A percentile compares a stretch with the other conserved stretches of the same genome.
Conservation (phyloP, 1,140 invertebrate genomes). For the Achatina immaculata region DNA sequence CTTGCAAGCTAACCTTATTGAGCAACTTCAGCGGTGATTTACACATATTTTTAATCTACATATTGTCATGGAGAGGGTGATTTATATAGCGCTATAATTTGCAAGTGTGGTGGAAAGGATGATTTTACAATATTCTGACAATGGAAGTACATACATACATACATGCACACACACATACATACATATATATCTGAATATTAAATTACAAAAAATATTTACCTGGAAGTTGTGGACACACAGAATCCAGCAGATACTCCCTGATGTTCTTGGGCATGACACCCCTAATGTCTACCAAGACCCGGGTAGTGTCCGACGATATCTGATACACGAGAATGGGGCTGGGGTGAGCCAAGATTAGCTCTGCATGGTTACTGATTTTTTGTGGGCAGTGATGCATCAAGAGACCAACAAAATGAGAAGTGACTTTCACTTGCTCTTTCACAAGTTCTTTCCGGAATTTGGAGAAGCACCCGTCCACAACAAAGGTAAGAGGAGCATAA, state of each 20-base stretch:
- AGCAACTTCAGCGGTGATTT: no score
- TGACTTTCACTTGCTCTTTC: conserved; percentile 48
- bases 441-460: conserved; percentile 63
- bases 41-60: no score
- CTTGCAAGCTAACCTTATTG: no score
- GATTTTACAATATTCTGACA: no score
- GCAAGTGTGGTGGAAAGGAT: no score
- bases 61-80: no score
- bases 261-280: conserved; percentile 54
- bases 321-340: conserved; percentile 60
- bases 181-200: no score
- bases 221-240: conserved; percentile 58
- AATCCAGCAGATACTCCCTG: conserved; percentile 52
- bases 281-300: conserved; percentile 60
- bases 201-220: no score
- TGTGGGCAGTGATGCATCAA: conserved; percentile 63
- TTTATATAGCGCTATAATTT: no score
- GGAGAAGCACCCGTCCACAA: conserved; percentile 64
- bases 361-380: conserved; percentile 53
- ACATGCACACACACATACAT: no score
- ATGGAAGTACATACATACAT: no score
- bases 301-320: conserved; percentile 55
- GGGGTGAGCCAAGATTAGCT: conserved; percentile 57
- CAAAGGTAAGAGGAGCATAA: conserved; percentile 59
- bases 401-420: conserved; percentile 62